These are phyloP conservation scores for Ernsta delagoae DNA, from an alignment of 2,888 invertebrate species.

Conservation along the genomic window DNA sequence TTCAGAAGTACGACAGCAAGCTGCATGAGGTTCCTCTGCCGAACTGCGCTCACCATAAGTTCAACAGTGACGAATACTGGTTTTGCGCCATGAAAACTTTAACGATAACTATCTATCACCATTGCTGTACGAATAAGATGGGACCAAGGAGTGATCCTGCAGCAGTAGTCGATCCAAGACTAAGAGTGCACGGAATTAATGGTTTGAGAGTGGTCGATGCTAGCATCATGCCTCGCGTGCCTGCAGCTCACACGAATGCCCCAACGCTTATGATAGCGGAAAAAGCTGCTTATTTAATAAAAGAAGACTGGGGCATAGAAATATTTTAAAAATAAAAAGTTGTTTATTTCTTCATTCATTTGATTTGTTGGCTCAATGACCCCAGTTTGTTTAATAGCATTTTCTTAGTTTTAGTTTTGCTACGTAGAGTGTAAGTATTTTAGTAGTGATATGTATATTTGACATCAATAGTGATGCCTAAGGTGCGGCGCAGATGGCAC, in stretches of 20 bases:
- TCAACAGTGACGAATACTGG: constrained; percentile 88
- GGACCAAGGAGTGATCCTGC: constrained; percentile 74
- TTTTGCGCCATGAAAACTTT: constrained; percentile 85
- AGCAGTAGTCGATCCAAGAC: constrained; percentile 81
- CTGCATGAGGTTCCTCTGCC: constrained; percentile 82
- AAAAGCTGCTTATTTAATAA: constrained; percentile 83
- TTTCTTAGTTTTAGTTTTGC: no score
- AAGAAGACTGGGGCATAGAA: constrained; percentile 67
- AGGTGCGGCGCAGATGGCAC: no score
- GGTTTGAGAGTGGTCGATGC: constrained; percentile 84
- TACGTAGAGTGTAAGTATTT: no score
- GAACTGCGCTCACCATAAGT: constrained; percentile 80
- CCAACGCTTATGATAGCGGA: constrained; percentile 86
- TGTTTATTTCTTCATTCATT: neutral
- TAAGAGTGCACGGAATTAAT: constrained; percentile 77
- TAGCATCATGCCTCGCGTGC: constrained; percentile 84
- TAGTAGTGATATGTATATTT: no score
- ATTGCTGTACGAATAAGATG: constrained; percentile 83
- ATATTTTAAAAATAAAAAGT: neutral
- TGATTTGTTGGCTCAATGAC: neutral
- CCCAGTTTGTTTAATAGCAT: no score
- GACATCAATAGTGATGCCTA: no score
- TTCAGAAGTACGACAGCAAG: constrained; percentile 79
- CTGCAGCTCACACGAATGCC: constrained; percentile 84
- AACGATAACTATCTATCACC: constrained; percentile 83